Conservation (phyloP, 2,113 vertebrate genomes). For the Hypomesus transpacificus region DNA sequence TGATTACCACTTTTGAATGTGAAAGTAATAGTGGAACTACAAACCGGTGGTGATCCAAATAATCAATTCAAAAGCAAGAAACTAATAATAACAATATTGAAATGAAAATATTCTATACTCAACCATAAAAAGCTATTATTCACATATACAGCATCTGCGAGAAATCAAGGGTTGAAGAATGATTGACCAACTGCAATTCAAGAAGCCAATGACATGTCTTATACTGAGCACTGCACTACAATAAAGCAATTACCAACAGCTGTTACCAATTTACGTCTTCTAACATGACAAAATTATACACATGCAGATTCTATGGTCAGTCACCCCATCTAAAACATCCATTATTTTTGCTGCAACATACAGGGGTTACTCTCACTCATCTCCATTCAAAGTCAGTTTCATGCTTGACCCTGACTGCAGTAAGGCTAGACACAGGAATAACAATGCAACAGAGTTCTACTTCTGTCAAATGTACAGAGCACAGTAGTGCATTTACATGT, state of each 20-base stretch:
- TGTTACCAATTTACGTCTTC: slow-evolving; percentile 8
- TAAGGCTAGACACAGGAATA: slow-evolving; percentile 24
- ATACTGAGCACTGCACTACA: slow-evolving; percentile 6
- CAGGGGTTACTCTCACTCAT: background rate
- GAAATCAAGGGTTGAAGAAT: background rate
- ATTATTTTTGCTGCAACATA: background rate
- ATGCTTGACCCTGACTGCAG: slow-evolving; percentile 5
- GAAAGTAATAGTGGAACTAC: too few species aligned
- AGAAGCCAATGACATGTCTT: background rate
- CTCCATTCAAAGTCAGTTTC: slow-evolving; percentile 4
- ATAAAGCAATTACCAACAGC: slow-evolving; percentile 26
- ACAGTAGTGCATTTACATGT: slow-evolving; percentile 58
- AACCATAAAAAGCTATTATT: background rate
- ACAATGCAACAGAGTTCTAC: slow-evolving; percentile 24
- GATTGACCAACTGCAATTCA: slow-evolving; percentile 3
- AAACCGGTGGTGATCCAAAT: too few species aligned
- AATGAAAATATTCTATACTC: background rate
- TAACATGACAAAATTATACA: slow-evolving; percentile 22
- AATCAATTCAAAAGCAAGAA: slow-evolving; percentile 40
- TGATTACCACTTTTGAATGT: background rate
- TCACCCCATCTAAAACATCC: slow-evolving; percentile 10
- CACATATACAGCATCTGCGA: background rate
- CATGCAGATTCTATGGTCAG: slow-evolving; percentile 15
- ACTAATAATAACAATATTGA: too few species aligned
- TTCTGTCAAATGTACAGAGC: slow-evolving; percentile 23